A percentile compares a stretch with the other conserved stretches of the same genome.
phyloP scores from a whole-genome alignment of 1,140 invertebrate species.

The Oscheius sp. region DNA sequence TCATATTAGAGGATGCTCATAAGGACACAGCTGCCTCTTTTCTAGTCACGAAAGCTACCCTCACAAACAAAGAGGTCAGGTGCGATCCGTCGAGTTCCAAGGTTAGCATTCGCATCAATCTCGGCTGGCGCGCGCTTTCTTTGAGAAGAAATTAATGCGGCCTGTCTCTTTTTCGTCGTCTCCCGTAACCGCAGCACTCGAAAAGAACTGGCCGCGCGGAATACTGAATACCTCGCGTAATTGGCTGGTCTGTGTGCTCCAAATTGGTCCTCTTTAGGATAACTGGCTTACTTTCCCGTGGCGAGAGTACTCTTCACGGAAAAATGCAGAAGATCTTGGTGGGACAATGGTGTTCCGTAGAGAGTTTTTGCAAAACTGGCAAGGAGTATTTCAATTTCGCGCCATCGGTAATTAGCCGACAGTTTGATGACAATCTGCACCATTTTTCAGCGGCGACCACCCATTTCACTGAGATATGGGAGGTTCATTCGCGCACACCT shows the following conservation, averaged over 20 bases:
- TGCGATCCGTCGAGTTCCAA: background rate
- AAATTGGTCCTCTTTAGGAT: slow-evolving; percentile 8
- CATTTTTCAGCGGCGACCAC: background rate
- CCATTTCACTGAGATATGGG: background rate
- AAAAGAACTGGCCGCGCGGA: no score
- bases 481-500: background rate
- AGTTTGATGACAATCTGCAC: slow-evolving; percentile 2
- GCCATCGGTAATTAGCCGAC: no score
- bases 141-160: slow-evolving; percentile 5
- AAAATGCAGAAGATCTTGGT: no score
- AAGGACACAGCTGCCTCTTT: background rate
- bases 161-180: background rate
- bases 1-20: slow-evolving; percentile 10
- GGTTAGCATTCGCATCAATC: background rate
- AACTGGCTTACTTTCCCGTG: slow-evolving; percentile 2
- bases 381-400: no score
- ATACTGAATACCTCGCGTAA: background rate
- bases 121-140: background rate
- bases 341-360: no score
- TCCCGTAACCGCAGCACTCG: no score
- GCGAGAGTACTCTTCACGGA: no score
- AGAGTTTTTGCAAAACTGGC: no score
- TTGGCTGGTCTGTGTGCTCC: background rate
- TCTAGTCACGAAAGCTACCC: no score
- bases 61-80: background rate